Conservation (phyloP, 2,797 vertebrate species). For the Urocyon cinereoargenteus region DNA sequence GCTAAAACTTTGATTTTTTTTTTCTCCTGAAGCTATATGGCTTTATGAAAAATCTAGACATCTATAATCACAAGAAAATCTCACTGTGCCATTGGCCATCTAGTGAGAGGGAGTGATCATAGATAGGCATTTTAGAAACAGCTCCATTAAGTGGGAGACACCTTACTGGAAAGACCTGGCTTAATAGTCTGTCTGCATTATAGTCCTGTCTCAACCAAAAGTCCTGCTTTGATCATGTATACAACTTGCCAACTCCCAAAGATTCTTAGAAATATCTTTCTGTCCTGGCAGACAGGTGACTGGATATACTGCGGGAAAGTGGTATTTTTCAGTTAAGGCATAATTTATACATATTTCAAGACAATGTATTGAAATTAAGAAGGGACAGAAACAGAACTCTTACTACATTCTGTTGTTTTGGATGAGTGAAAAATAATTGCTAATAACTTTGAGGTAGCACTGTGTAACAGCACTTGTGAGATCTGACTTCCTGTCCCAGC, state of each 20-base stretch:
- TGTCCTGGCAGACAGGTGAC: not conserved
- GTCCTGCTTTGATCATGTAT: not conserved
- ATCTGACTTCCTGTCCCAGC: not conserved
- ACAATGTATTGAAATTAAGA: not conserved
- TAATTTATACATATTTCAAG: not conserved
- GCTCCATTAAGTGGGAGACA: not conserved
- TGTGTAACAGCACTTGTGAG: not conserved
- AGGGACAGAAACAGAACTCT: not conserved
- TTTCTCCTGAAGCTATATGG: not conserved
- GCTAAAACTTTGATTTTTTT: not conserved
- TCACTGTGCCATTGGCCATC: not conserved
- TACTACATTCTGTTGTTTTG: not conserved
- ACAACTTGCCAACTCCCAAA: not conserved
- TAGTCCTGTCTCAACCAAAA: not conserved
- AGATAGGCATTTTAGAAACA: not conserved
- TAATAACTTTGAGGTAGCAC: not conserved
- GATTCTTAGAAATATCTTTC: not conserved
- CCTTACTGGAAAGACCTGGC: not conserved
- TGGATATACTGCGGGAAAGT: not conserved
- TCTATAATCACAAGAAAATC: not conserved
- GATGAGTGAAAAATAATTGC: not conserved
- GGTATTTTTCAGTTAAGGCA: not conserved
- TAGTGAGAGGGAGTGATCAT: not conserved
- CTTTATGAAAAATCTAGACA: conserved; percentile 19
- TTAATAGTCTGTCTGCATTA: not conserved